Percentiles rank a stretch among this genome's conserved stretches.
These are phyloP conservation scores for Drosophila diplacantha DNA, from an alignment of 2,888 invertebrate genomes.

Conservation along the genomic window DNA sequence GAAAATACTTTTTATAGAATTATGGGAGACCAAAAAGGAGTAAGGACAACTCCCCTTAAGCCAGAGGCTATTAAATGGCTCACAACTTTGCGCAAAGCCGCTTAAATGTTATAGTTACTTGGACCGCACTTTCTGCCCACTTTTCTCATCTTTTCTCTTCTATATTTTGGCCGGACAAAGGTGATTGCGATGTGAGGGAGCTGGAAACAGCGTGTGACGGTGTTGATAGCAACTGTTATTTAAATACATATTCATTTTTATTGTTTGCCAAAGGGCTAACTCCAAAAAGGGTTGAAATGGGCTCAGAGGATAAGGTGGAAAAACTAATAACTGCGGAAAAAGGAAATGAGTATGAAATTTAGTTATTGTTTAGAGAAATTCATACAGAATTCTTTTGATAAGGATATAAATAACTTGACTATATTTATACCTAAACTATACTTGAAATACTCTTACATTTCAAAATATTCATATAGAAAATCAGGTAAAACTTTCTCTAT, in stretches of 20 bases:
- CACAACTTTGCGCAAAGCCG: conserved; percentile 69
- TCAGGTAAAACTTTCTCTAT: neutral
- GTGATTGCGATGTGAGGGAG: conserved; percentile 35
- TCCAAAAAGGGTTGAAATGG: conserved; percentile 6
- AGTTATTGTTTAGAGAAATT: neutral
- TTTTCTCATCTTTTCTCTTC: conserved; percentile 12
- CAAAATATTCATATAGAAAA: neutral
- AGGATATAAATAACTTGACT: neutral
- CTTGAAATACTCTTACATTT: neutral
- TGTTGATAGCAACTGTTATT: conserved; percentile 62
- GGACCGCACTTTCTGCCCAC: conserved; percentile 25
- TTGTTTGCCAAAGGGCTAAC: conserved; percentile 42
- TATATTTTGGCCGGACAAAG: conserved; percentile 43
- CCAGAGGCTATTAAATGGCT: conserved; percentile 60
- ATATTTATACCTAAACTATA: neutral
- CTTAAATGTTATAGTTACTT: conserved; percentile 75
- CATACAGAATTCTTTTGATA: neutral
- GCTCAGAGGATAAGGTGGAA: too few species aligned
- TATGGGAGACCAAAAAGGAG: conserved; percentile 12
- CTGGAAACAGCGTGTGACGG: conserved; percentile 43
- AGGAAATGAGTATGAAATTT: conserved; percentile 3
- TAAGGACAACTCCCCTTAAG: conserved; percentile 30
- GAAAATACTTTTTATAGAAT: conserved; percentile 32
- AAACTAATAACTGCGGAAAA: conserved; percentile 11
- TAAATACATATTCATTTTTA: conserved; percentile 48